Evolutionary conservation across 2,888 invertebrate genomes (phyloP).

Genomic region (Mesorhabditis spiculigera): DNA sequence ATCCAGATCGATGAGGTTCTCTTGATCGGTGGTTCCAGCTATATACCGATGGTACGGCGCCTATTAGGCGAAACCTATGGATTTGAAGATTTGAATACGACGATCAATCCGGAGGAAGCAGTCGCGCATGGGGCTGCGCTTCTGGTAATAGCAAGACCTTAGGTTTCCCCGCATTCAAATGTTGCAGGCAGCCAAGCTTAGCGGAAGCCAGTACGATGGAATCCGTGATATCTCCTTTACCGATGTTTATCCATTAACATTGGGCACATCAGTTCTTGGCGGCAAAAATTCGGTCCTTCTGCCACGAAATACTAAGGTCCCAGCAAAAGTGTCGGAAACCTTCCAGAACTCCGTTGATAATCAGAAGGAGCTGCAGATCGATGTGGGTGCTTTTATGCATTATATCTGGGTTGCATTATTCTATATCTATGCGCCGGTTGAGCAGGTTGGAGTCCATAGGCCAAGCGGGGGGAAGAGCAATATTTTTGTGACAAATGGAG

Average conservation of each 20-base stretch:
- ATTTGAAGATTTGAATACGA: background rate
- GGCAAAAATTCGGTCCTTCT: no score
- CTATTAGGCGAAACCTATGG: background rate
- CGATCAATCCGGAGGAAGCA: background rate
- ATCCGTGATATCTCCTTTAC: background rate
- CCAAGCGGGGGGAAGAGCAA: no score
- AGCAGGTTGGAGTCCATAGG: no score
- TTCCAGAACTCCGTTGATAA: no score
- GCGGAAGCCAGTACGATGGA: background rate
- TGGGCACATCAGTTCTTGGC: background rate
- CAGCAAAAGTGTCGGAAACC: no score
- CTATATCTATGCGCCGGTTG: no score
- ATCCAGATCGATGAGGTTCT: conserved; percentile 3
- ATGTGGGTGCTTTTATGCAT: no score
- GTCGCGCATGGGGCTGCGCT: background rate
- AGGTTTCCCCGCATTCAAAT: background rate
- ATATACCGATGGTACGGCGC: background rate
- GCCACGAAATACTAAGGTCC: no score
- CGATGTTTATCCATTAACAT: background rate
- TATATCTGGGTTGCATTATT: no score
- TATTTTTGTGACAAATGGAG: no score
- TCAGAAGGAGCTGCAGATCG: no score
- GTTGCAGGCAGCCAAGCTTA: background rate
- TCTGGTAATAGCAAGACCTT: background rate
- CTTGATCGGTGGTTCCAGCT: background rate